Base-by-base conservation (phyloP, 2,113 vertebrate genomes). In the Potamarius usumacintae region DNA sequence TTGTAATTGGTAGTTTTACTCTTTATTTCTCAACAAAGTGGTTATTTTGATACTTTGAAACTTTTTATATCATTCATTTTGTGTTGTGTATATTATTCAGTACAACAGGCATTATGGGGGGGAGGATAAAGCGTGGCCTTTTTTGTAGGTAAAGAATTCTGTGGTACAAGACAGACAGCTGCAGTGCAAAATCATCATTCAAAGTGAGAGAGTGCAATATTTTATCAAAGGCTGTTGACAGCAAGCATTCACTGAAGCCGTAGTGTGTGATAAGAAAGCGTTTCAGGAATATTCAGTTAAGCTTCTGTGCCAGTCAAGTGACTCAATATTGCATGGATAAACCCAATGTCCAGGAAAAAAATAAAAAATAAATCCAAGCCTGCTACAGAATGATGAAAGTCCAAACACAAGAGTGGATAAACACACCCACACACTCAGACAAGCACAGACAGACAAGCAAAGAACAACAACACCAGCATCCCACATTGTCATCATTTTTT, bases 191-290 rank as follows among this genome's bases (percentile, higher is more conserved):
- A 86, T 83, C 9, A 62, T 76, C 86, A 55, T 55, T 84, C 81
- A 87, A 84, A 63, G 60, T 9, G 69, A 78, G 81, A 65, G 22
- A 18, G 71, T 63, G 80, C 86, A 84, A 83, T 78, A 83, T 87
- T 87, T 87, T 63, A 87, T 87, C 81, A 87, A 87, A 87, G 81
- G 50, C 86, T 84, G 86, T 84, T 84, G 86, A 84, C 86, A 87
- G 82, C 71, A 84, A 48, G 27, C 82, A 84, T 76, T 78, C n/a
- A 83, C 57, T 65, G 71, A 78, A 87, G 71, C 62, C 71, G 58
- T 76, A 83, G 50, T 53, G 81, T 9, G 52, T 65, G 81, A 83
- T 65, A 77, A 83, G 63, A 71, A 87, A 77, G 27, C 65, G 22
- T 83, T 87, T 83, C 11, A 83, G 57, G 57, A 87, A 87, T 87